These are phyloP conservation scores for Acropora yongei DNA, from an alignment of 64 coral and sea anemone genomes.

Conservation along the genomic window DNA sequence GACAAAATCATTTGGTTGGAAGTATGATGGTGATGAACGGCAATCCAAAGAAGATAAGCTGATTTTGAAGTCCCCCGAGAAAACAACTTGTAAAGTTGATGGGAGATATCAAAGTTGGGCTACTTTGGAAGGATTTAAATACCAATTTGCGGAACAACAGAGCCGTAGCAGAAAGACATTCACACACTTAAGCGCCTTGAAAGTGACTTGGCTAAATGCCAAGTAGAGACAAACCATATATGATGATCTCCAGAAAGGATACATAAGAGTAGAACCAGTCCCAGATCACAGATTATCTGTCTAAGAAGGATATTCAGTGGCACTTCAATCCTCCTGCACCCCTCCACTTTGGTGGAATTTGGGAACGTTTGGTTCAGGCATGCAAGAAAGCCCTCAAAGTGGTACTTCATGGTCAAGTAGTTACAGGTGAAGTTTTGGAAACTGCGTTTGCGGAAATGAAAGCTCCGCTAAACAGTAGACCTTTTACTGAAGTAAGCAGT, in stretches of 20 bases:
- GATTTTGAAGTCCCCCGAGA: not conserved
- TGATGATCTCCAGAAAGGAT: conserved; percentile 1
- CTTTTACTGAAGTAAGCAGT: no score
- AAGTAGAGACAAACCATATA: not conserved
- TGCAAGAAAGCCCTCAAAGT: no score
- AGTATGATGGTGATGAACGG: not conserved
- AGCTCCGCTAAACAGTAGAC: no score
- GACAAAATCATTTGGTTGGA: no score
- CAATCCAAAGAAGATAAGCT: conserved; percentile 14
- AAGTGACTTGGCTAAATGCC: not conserved
- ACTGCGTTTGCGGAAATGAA: no score
- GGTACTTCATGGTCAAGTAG: no score
- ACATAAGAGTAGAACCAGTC: not conserved
- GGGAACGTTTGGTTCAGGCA: no score
- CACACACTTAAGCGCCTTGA: conserved; percentile 34
- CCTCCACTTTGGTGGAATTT: no score
- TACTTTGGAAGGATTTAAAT: conserved; percentile 2
- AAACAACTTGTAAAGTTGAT: conserved; percentile 14
- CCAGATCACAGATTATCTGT: no score
- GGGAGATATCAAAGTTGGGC: conserved; percentile 16
- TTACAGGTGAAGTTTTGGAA: no score
- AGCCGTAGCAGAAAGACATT: not conserved
- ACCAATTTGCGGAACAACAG: conserved; percentile 7
- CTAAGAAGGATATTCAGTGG: no score
- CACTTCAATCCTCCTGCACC: no score